Evolutionary conservation across 2,888 invertebrate species (phyloP), one percentile per base, ranked within the genome.

Genomic region (Melikaiella ostensackeni): DNA sequence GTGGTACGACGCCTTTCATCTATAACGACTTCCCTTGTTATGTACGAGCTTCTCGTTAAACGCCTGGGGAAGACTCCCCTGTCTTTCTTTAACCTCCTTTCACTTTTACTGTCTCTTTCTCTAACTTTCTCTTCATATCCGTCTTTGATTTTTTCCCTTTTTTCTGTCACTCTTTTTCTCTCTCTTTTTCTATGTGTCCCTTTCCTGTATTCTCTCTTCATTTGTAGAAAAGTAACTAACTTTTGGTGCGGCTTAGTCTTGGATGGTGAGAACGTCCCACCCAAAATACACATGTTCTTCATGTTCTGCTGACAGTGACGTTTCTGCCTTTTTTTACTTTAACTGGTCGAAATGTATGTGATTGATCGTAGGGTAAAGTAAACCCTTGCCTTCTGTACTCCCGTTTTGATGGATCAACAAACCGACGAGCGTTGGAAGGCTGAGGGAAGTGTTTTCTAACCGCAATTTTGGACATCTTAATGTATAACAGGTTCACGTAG

Each of bases 1-100:
- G 82, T 82, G 81, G 77, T 82, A 81, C 81, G 76, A 80, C 80
- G 82, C 80, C 82, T 82, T 82, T 81, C 80, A 82, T 81, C 82
- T 76, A 80, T 82, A 82, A 82, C 82, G 82, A 81, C 81, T 82
- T 80, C 80, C 81, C 82, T 82, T 81, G 81, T 82, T 81, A 81
- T 80, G 80, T 81, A 82, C 81, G 79, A 75, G 79, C 77, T 76
- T 73, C 78, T 82, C 80, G 82, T 82, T 79, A 79, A 82, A 80
- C 64, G 77, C 74, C 75, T 76, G 66, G 61, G 77, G 80, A 82
- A 79, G 79, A 76, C 27, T 73, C 79, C 70, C 42, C 35, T 66
- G 30, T 21, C 73, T 57, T 64, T 75, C 75, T 38, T 62, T 63
- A 74, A 42, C 35, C 75, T 42, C 64, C 24, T 46, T 16, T 66